Evolutionary conservation across 2,797 vertebrate species (phyloP), one percentile per base, ranked within the genome.

Genomic region (Dryobates pubescens): DNA sequence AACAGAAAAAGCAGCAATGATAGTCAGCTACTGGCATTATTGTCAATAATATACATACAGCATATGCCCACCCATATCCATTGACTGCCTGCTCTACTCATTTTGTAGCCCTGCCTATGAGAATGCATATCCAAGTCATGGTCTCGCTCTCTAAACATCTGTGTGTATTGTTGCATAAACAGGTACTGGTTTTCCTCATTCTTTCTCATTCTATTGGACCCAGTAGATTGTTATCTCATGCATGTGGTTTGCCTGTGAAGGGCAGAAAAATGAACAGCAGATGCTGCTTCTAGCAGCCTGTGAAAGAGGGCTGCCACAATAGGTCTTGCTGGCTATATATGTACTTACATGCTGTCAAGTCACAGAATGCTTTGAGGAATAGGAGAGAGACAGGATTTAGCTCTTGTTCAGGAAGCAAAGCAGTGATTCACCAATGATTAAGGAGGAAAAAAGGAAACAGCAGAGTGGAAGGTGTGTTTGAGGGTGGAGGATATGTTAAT

Each of bases 111-210:
- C 56, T 86, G 23, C 17, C 10, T 54, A 22, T 62, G 15, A 67
- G 53, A 65, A 58, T 30, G 7, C 0, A 0, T 86, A 51, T 83
- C 63, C 63, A 65, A 72, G 30, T 34, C 47, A 34, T 54, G 58
- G 71, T 88, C 59, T 82, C 16, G 41, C 41, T 88, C 59, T 73
- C 49, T 64, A 12, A 70, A 74, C n/a, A 36, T 70, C 26, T 76
- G 6, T 78, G 56, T 53, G 17, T 65, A 29, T 45, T 72, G 32
- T 84, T 89, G 29, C 67, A 65, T 53, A 22, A 76, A 72, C n/a
- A 75, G 49, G 18, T 70, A 41, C 22, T 90, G 59, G 3, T 51
- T 93, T 92, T 94, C 67, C 79, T 92, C 43, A 30, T 85, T 89
- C 75, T 79, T 64, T 72, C 30, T 64, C 29, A 62, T 87, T 86